Percentiles rank a stretch among this genome's conserved stretches.
Evolutionary conservation across 1,140 invertebrate genomes (phyloP).

Genomic region (Lordiphosa collinella): DNA sequence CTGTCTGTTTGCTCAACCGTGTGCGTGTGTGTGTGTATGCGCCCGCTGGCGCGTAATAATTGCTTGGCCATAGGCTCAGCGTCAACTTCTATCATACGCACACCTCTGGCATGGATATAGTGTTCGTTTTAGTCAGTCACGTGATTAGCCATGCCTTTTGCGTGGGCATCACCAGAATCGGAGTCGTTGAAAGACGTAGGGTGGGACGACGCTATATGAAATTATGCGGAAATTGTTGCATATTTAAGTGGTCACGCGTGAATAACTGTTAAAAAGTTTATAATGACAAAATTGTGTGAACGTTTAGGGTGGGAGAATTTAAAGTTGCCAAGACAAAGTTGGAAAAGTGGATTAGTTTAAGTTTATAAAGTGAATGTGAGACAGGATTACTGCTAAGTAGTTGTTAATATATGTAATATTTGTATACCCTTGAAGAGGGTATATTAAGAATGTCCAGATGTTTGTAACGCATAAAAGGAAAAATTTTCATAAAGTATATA

Average conservation of each 20-base stretch:
- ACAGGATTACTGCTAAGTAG: not conserved
- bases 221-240: slow-evolving; percentile 72
- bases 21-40: slow-evolving; percentile 13
- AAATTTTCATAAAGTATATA: too few species aligned
- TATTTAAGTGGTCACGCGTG: slow-evolving; percentile 68
- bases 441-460: too few species aligned
- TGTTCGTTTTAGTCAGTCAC: slow-evolving; percentile 48
- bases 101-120: slow-evolving; percentile 25
- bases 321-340: too few species aligned
- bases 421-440: too few species aligned
- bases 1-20: slow-evolving; percentile 38
- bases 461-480: too few species aligned
- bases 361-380: not conserved
- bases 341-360: not conserved
- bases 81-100: slow-evolving; percentile 18
- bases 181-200: not conserved
- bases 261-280: slow-evolving; percentile 57
- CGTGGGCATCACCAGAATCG: not conserved
- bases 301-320: slow-evolving; percentile 11
- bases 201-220: slow-evolving; percentile 36
- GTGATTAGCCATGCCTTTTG: slow-evolving; percentile 50
- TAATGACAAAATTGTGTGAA: slow-evolving; percentile 35
- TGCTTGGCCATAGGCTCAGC: slow-evolving; percentile 57
- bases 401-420: too few species aligned
- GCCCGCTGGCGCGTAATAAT: slow-evolving; percentile 62